Evolutionary conservation across 2,888 invertebrate genomes (phyloP).

Genomic region (Polyommatus icarus): DNA sequence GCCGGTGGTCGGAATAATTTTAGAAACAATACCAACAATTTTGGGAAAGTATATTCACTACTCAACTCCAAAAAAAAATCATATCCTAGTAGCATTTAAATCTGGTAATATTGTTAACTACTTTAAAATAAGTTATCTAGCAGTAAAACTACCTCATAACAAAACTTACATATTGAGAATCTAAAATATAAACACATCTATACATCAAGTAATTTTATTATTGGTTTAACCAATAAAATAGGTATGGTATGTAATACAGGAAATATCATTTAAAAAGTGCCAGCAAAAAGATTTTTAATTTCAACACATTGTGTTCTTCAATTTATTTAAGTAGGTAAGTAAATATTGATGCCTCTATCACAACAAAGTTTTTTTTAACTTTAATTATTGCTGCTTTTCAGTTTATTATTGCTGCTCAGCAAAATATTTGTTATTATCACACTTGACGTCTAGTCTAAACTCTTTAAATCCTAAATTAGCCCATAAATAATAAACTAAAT

Average conservation of each 20-base stretch:
- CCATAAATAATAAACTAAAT: background rate
- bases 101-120: too few relatives aligned
- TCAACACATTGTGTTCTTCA: background rate
- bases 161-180: too few relatives aligned
- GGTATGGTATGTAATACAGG: background rate
- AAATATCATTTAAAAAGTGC: too few relatives aligned
- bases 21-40: too few relatives aligned
- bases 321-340: background rate
- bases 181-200: background rate
- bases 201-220: background rate
- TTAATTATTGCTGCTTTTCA: background rate
- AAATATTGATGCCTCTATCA: background rate
- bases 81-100: too few relatives aligned
- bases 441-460: background rate
- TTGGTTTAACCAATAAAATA: background rate
- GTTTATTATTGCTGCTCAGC: background rate
- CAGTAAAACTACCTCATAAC: too few relatives aligned
- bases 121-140: too few relatives aligned
- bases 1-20: too few relatives aligned
- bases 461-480: background rate
- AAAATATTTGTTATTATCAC: background rate
- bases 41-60: too few relatives aligned
- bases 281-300: background rate
- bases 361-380: background rate
- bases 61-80: too few relatives aligned